Evolutionary conservation across 37 sponge, comb jelly and placozoan genomes (phyloP), one percentile per base, ranked within the genome.

Genomic region (Eunapius fragilis): DNA sequence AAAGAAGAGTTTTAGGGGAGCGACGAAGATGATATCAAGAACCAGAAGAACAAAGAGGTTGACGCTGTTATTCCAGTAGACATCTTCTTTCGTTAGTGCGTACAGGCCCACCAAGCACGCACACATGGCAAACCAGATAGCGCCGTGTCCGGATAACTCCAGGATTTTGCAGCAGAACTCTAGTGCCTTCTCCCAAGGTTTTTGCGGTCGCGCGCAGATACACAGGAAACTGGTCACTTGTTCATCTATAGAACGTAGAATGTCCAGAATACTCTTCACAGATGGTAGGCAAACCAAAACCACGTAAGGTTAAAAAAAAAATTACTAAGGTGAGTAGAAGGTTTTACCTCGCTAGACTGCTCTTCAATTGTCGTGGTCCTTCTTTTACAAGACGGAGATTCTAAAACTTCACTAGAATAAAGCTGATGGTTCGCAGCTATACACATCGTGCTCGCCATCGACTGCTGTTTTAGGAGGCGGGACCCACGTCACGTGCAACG

Each of bases 131-230:
- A 92, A 89, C 92, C 90, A 92, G 33, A 73, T 80, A 0, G 92
- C 81, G 2, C 95, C 93, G 37, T 95, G 90, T 17, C 92, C 92
- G 31, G 93, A 92, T 6, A 87, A 33, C 79, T 95, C 93, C 45
- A 89, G 75, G 3, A 50, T 35, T 72, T 82, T 74, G 71, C 93
- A 88, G 69, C 70, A 30, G 2, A 9, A n/a, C 50, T 78, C 85
- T 9, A 69, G 69, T 7, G 17, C 2, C 13, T 36, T 76, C 25
- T 74, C 71, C 25, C 24, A n/a, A 9, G 32, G 71, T 28, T 47
- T 85, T 14, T 10, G 30, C 7, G 81, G 88, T 11, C 45, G 37
- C 30, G 85, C 92, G 47, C 75, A 84, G 26, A 81, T 17, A 0
- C 86, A 70, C 31, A 76, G 37, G 12, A 50, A 37, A 28, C 22